Base-by-base conservation (phyloP, 2,113 vertebrate genomes). In the Uria lomvia region DNA sequence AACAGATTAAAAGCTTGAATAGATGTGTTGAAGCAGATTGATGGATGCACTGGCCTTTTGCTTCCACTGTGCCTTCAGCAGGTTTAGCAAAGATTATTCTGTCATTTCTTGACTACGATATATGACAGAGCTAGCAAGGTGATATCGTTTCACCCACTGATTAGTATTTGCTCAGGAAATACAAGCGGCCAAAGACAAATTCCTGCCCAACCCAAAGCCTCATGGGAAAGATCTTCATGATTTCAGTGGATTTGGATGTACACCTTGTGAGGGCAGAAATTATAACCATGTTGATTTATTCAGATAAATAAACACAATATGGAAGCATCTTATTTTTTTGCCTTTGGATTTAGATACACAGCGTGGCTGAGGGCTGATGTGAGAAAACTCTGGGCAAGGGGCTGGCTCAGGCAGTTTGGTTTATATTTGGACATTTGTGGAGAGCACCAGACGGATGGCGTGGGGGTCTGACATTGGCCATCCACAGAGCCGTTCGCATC, bases 21-120 rank as follows among this genome's bases (percentile, higher is more conserved):
- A 94, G 62, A 52, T 63, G 15, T 19, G 9, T 7, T 63, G 53
- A 80, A 91, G 53, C 19, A 84, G 73, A 56, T 18, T 91, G 86
- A 76, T 70, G 80, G 78, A 63, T 87, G 66, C 43, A 65, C 32
- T 81, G 81, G 76, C 78, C 53, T 78, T 94, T 86, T 80, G 55
- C 72, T 93, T 85, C 47, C 8, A 19, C 70, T 76, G 15, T 80
- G 83, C 66, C 79, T 95, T 71, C 70, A 74, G 87, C 90, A 89
- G 82, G 55, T 94, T 86, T 86, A 94, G 56, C 78, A 91, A 91
- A 95, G 74, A 94, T 86, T 89, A 47, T 93, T 96, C 83, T 92
- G 73, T 86, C 90, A 86, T 83, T 95, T 76, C 66, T 55, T 73
- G 21, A 66, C 66, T 96, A 52, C 81, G 78, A 34, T 22, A 43